Conservation (phyloP, 2,797 vertebrate species). For the Sus cebifrons region DNA sequence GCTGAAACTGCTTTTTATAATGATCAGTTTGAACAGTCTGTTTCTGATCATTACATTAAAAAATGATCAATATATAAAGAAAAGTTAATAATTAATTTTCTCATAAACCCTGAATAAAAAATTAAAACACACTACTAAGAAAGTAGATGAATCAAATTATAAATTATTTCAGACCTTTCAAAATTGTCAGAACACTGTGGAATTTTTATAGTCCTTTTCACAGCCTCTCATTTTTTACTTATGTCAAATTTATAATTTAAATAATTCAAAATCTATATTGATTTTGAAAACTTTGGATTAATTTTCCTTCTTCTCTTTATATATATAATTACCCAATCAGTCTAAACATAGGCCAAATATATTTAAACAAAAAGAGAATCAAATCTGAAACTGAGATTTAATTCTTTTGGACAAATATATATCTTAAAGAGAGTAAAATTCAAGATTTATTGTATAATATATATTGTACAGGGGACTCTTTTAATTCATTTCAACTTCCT, state of each 20-base stretch:
- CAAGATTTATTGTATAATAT: neutral
- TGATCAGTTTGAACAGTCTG: neutral
- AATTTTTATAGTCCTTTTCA: slow-evolving; percentile 7
- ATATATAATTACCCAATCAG: neutral
- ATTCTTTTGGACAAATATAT: slow-evolving; percentile 26
- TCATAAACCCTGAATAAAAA: slow-evolving; percentile 70
- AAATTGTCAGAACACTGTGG: neutral
- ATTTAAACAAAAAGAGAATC: neutral
- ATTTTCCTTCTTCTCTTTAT: neutral
- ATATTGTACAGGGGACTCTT: neutral
- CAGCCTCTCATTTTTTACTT: neutral
- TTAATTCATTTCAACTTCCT: neutral
- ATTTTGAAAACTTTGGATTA: slow-evolving; percentile 9
- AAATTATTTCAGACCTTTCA: slow-evolving; percentile 67
- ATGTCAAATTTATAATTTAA: slow-evolving; percentile 32
- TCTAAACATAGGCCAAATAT: neutral
- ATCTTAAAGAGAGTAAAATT: neutral
- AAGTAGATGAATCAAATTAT: slow-evolving; percentile 71
- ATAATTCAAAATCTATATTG: neutral
- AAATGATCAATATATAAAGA: slow-evolving; percentile 64
- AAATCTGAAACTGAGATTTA: neutral
- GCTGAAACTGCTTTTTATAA: neutral
- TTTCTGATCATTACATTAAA: slow-evolving; percentile 56
- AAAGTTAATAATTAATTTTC: slow-evolving; percentile 73
- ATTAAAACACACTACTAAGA: slow-evolving; percentile 22